Base-by-base conservation (phyloP, 2,113 vertebrate species). In the Ardeotis arabs region DNA sequence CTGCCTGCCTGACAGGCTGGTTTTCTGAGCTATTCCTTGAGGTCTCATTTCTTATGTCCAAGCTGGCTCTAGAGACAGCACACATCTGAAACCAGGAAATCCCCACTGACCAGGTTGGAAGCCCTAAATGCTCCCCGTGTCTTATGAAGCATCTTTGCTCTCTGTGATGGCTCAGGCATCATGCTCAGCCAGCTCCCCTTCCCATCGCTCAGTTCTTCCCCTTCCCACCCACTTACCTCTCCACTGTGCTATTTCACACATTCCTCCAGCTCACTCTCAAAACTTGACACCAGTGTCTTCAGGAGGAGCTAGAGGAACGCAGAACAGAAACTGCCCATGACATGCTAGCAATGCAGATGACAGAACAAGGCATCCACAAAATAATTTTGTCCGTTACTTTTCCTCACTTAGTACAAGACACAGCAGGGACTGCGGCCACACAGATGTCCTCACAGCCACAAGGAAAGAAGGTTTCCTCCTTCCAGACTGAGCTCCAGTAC, bases 261-360 rank as follows among this genome's bases (percentile, higher is more conserved):
- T 24, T 73, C 25, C 41, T 84, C 64, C 53, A 29, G 39, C 37
- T 76, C 70, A 35, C 37, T 76, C 70, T 44, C 70, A 73, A 21
- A 92, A 59, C 37, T 37, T 37, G 49, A 64, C 7, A 9, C 10
- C 35, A 84, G 44, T 63, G n/a, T 33, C 83, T 80, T 39, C 79
- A 73, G 47, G 20, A 59, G 31, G 14, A 72, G 28, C 70, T 82
- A 74, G 29, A 82, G 25, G 14, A 69, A 47, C 0, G 4, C 18
- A 29, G 50, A 68, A 58, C 12, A 70, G 84, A 60, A 78, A 67
- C 24, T 9, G 3, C 44, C 60, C 39, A 4, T 16, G 21, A 47
- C 22, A 15, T 1, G 1, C 15, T 6, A 35, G 58, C 33, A 79
- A 47, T 0, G 1, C 35, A 39, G 49, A 16, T 35, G 25, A 50